Evolutionary conservation across 2,888 invertebrate species (phyloP).

Genomic region (Ypsolopha sequella): DNA sequence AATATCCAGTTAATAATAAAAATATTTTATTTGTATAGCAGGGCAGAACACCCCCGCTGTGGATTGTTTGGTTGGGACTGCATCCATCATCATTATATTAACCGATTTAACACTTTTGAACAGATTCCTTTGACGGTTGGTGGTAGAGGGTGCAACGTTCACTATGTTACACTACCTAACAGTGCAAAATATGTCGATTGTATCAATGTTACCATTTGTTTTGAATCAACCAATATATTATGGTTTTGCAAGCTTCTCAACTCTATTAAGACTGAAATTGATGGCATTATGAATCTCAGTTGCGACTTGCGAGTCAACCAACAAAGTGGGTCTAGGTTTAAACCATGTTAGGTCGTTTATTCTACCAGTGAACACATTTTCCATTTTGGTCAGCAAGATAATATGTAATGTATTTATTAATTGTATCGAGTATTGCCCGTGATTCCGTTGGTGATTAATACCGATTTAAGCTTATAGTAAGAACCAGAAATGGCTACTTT

Average conservation of each 20-base stretch:
- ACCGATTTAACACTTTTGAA: slow-evolving; percentile 71
- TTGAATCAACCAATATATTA: not conserved
- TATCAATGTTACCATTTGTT: not conserved
- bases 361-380: slow-evolving; percentile 37
- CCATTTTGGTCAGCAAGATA: slow-evolving; percentile 32
- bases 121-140: slow-evolving; percentile 56
- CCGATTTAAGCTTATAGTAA: no score
- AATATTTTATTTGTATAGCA: slow-evolving; percentile 69
- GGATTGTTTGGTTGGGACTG: slow-evolving; percentile 61
- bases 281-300: slow-evolving; percentile 25
- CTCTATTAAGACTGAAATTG: slow-evolving; percentile 13
- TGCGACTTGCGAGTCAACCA: slow-evolving; percentile 10
- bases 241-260: not conserved
- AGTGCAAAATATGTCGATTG: not conserved
- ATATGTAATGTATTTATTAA: no score
- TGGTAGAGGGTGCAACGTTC: slow-evolving; percentile 18
- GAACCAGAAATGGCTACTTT: slow-evolving; percentile 10
- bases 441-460: slow-evolving; percentile 36
- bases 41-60: slow-evolving; percentile 70
- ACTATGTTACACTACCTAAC: not conserved
- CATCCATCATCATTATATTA: slow-evolving; percentile 71
- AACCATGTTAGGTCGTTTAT: slow-evolving; percentile 36
- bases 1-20: slow-evolving; percentile 62
- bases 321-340: slow-evolving; percentile 30
- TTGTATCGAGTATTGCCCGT: no score